Evolutionary conservation across 2,797 vertebrate genomes (phyloP), one percentile per base, ranked within the genome.

Genomic region (Glossophaga mutica): DNA sequence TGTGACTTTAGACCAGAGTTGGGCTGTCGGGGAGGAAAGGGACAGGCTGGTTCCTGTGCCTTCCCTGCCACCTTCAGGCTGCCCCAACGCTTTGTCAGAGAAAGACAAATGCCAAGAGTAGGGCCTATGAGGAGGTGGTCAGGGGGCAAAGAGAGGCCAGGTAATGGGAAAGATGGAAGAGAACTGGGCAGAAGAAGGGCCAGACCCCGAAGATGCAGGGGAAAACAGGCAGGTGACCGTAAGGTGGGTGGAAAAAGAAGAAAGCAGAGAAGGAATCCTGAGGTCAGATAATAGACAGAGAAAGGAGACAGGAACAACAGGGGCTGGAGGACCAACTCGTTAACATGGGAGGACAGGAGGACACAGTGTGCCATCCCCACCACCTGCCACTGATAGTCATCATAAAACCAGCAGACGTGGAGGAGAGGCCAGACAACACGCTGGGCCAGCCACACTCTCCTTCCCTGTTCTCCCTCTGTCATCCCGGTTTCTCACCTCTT

Each of bases 331-430:
- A 88, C n/a, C 34, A 19, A 34, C n/a, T 8, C 1, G 0, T 39
- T 21, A 62, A 9, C 2, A 26, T 1, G 2, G 6, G 44, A 85
- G 37, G 62, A 34, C 48, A 71, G 34, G 22, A 68, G 42, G 52
- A 39, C 19, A 9, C 1, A 0, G 3, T 0, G 14, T 2, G 26
- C 78, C 3, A 1, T 9, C 46, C 29, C 22, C 57, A 0, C 8
- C 16, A 16, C 48, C 57, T 57, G 10, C 2, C 29, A 1, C 14
- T 18, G 18, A 22, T 7, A 19, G n/a, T 48, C n/a, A 7, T 4
- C 2, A 5, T 59, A 42, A 73, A 74, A 14, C 14, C 14, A 34
- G n/a, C 3, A 18, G 15, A 62, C 37, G 46, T 19, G 3, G 19
- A 16, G 44, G 22, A 34, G 14, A 22, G 32, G 32, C 32, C 14